phyloP scores from a whole-genome alignment of 1,140 invertebrate species.

The Trichonephila inaurata region DNA sequence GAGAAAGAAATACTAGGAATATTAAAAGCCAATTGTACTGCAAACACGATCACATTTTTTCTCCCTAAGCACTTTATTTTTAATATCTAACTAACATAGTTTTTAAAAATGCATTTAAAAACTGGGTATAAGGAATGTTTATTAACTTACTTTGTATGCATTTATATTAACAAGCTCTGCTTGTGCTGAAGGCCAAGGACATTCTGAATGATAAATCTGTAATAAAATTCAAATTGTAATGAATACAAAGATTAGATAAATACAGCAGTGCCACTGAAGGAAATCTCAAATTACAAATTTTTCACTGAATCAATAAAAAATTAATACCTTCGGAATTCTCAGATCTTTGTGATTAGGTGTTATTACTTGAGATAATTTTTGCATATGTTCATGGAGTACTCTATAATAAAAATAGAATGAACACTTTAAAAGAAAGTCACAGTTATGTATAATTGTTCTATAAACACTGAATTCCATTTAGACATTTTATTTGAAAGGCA shows the following conservation, averaged over 20 bases:
- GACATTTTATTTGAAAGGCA: too few species aligned
- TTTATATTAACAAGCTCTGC: conserved; percentile 94
- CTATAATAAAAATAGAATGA: conserved; percentile 80
- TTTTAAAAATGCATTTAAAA: too few species aligned
- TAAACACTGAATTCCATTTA: too few species aligned
- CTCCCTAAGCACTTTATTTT: too few species aligned
- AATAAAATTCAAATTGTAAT: conserved; percentile 27
- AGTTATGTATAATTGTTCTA: too few species aligned
- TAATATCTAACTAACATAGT: too few species aligned
- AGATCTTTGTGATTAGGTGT: conserved; percentile 91
- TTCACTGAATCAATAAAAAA: conserved; percentile 54
- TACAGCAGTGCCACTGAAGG: background rate
- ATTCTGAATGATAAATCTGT: conserved; percentile 90
- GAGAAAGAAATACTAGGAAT: too few species aligned
- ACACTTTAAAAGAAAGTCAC: background rate
- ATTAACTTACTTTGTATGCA: conserved; percentile 87
- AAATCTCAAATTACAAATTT: background rate
- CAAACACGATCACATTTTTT: too few species aligned
- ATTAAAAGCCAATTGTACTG: too few species aligned
- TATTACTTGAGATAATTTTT: conserved; percentile 89
- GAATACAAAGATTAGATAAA: background rate
- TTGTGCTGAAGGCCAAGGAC: conserved; percentile 98
- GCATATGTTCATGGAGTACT: conserved; percentile 93
- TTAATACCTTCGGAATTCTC: conserved; percentile 87
- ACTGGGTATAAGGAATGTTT: background rate